Evolutionary conservation across 1,140 invertebrate species (phyloP).

Genomic region (Eumeta japonica): DNA sequence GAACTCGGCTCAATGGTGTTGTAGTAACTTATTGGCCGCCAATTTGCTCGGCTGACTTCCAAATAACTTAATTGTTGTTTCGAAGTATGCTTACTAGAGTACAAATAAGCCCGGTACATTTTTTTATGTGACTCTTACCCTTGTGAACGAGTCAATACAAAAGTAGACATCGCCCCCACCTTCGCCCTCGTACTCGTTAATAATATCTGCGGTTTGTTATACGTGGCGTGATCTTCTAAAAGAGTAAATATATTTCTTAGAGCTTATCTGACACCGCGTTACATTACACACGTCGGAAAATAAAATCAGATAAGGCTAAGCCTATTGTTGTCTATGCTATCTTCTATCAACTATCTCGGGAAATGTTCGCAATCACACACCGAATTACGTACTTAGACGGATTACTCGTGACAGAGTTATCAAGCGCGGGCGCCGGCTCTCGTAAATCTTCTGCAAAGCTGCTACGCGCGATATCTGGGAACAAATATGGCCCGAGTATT

Average conservation of each 20-base stretch:
- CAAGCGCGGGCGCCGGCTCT: slow-evolving; percentile 40
- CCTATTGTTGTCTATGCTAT: slow-evolving; percentile 38
- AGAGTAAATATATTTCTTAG: not conserved
- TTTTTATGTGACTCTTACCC: too few species aligned
- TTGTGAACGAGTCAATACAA: too few species aligned
- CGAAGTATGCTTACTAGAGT: too few species aligned
- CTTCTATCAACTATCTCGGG: slow-evolving; percentile 22
- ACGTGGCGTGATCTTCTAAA: not conserved
- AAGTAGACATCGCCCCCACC: too few species aligned
- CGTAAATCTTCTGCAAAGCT: slow-evolving; percentile 42
- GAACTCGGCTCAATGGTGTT: slow-evolving; percentile 31
- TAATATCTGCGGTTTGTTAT: too few species aligned
- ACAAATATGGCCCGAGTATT: slow-evolving; percentile 52
- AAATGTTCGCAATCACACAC: slow-evolving; percentile 44
- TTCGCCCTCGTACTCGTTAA: too few species aligned
- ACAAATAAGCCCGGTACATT: too few species aligned
- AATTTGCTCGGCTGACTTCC: slow-evolving; percentile 27
- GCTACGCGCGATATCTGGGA: slow-evolving; percentile 49
- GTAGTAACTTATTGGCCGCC: slow-evolving; percentile 34
- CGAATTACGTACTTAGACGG: slow-evolving; percentile 45
- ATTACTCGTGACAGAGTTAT: slow-evolving; percentile 50
- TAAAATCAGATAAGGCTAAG: slow-evolving; percentile 45
- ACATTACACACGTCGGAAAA: slow-evolving; percentile 23
- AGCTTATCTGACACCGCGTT: not conserved
- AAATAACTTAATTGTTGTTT: too few species aligned